A percentile compares a stretch with the other conserved stretches of the same genome.
Conservation (phyloP, 2,797 vertebrate species). For the Ibycter americanus region DNA sequence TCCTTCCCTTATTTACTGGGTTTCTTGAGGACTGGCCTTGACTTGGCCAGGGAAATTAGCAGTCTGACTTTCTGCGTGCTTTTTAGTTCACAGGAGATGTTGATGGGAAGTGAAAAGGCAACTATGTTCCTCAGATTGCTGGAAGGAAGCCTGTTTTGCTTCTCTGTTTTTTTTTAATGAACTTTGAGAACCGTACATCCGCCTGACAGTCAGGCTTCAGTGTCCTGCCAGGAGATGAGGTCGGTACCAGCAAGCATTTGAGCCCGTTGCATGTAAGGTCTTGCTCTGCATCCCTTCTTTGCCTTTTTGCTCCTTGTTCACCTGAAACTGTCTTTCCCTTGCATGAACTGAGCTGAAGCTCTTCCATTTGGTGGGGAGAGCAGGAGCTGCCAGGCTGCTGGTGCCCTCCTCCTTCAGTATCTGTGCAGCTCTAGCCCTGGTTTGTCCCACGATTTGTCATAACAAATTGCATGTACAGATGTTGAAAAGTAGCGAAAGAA, state of each 20-base stretch:
- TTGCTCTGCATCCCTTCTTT: background rate
- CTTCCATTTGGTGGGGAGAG: background rate
- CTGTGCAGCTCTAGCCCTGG: background rate
- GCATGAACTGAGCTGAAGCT: fast-evolving
- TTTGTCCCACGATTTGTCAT: background rate
- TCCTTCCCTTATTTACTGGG: background rate
- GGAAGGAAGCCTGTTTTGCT: background rate
- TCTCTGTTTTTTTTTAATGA: background rate
- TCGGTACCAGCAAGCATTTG: background rate
- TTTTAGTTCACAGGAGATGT: background rate
- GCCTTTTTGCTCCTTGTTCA: background rate
- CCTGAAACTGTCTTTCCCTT: background rate
- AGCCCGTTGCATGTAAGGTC: fast-evolving
- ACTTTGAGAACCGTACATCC: background rate
- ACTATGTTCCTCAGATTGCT: fast-evolving
- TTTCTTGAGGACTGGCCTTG: background rate
- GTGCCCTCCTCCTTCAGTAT: background rate
- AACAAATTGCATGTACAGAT: fast-evolving
- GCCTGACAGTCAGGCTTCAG: background rate
- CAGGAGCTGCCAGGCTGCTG: background rate
- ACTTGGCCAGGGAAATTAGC: background rate
- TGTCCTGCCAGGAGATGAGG: background rate
- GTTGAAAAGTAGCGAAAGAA: background rate
- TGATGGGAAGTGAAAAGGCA: background rate
- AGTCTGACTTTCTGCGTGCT: background rate